Evolutionary conservation across 2,888 invertebrate species (phyloP).

Genomic region (Trachelus iudaicus): DNA sequence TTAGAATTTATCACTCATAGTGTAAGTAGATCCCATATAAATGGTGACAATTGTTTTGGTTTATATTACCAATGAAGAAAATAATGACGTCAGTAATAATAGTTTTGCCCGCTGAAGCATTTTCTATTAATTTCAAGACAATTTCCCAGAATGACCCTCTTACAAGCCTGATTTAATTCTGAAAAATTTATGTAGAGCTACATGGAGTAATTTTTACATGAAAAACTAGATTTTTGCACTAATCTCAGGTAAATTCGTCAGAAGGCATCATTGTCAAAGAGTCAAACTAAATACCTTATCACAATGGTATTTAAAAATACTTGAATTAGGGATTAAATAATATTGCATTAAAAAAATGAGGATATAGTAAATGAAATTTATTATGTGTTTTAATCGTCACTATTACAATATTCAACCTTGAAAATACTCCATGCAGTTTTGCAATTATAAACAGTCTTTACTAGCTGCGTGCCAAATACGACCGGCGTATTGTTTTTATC

Average conservation of each 20-base stretch:
- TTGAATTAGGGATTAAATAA: not conserved
- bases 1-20: not conserved
- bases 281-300: not conserved
- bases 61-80: not conserved
- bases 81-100: not conserved
- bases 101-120: not conserved
- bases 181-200: no score
- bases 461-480: not conserved
- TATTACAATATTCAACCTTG: slow-evolving; percentile 27
- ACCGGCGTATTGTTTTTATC: not conserved
- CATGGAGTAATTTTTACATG: no score
- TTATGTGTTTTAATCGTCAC: slow-evolving; percentile 17
- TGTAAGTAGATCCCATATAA: not conserved
- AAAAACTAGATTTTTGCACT: not conserved
- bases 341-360: not conserved
- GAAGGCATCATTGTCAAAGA: no score
- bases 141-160: no score
- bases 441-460: slow-evolving; percentile 30
- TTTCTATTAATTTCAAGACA: not conserved
- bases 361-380: slow-evolving; percentile 32
- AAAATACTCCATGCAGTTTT: slow-evolving; percentile 23
- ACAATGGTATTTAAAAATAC: not conserved
- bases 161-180: no score
- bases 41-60: not conserved
- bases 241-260: no score